Evolutionary conservation across 2,797 vertebrate genomes (phyloP).

Genomic region (Forpus xanthops): DNA sequence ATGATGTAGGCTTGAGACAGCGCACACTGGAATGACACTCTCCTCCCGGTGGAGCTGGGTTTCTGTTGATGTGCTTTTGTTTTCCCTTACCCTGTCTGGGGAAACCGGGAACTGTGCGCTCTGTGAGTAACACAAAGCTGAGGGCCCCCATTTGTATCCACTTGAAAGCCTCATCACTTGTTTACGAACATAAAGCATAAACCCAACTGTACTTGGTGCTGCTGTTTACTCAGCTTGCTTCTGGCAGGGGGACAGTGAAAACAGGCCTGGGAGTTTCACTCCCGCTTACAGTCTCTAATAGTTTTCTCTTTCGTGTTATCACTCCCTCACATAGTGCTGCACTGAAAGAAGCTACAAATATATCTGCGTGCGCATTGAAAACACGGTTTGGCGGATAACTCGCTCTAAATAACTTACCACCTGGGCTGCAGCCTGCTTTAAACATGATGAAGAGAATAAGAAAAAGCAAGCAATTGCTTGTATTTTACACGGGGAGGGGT

Average conservation of each 20-base stretch:
- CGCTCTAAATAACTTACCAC: neutral
- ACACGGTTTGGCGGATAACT: neutral
- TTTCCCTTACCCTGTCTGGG: neutral
- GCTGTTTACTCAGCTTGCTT: constrained; percentile 29
- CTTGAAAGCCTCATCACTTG: constrained; percentile 3
- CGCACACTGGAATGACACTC: neutral
- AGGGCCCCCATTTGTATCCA: neutral
- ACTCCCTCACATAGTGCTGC: neutral
- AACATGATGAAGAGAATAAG: neutral
- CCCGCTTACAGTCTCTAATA: constrained; percentile 32
- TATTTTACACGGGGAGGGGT: neutral
- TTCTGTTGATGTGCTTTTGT: constrained; percentile 6
- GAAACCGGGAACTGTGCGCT: neutral
- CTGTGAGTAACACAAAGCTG: neutral
- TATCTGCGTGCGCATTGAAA: neutral
- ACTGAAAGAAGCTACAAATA: neutral
- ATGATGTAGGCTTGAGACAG: neutral
- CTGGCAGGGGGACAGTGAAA: constrained; percentile 31
- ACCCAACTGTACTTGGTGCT: neutral
- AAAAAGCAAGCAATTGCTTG: neutral
- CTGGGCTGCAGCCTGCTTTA: neutral
- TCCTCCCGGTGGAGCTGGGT: neutral
- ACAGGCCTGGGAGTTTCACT: constrained; percentile 18
- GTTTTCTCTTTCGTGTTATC: constrained; percentile 48
- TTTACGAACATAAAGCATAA: neutral